Evolutionary conservation across 2,888 invertebrate genomes (phyloP), one percentile per base, ranked within the genome.

Genomic region (Monochamus alternatus): DNA sequence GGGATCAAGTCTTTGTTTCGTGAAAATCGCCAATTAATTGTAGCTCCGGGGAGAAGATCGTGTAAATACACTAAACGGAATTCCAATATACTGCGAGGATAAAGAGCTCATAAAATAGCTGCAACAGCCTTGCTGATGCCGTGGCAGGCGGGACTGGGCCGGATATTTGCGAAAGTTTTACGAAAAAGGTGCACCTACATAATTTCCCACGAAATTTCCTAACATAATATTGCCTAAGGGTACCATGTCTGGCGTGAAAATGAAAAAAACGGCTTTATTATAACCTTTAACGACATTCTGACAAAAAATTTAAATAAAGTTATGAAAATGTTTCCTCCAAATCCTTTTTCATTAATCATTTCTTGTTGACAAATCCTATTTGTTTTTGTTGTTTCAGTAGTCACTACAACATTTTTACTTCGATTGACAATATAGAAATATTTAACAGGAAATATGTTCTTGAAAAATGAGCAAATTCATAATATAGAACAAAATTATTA

Each of bases 1-100:
- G 81, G 81, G 84, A 84, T 85, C 83, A 81, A 80, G 83, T 80
- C 85, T 85, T 85, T 85, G 84, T 85, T 85, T 85, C 84, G 83
- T 84, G 84, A 86, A 86, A 87, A 86, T 87, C 86, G 84, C 82
- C 86, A 85, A 86, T 87, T 87, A 86, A 87, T 87, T 85, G 85
- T 83, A 80, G 82, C 85, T 81, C 81, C 80, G 67, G 84, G 84
- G 85, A 83, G 82, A 81, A 79, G 77, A 77, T 79, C 80, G 82
- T 82, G 84, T 84, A 85, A 85, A 86, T 84, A 84, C 79, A 83
- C 83, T 82, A 82, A 76, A 78, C 81, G 83, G 81, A 82, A 84
- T 84, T 85, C 83, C 85, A 84, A 85, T 85, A 85, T 83, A 83
- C 80, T 81, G 79, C 64, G 81, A 78, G 81, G 82, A 84, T 83